Conservation (phyloP, 2,113 vertebrate genomes). For the Barnardius zonarius region DNA sequence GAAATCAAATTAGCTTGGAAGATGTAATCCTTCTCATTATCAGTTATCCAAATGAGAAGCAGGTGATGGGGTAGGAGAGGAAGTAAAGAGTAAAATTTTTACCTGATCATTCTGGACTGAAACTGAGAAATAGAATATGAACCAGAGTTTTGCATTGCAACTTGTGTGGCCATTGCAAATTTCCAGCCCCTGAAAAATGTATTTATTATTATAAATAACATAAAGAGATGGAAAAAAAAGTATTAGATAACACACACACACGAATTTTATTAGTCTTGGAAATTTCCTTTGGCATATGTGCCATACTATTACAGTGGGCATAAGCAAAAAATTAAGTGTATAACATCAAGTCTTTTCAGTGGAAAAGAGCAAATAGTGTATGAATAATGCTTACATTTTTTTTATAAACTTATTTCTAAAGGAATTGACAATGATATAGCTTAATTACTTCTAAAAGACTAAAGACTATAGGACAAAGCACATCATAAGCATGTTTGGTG, state of each 20-base stretch:
- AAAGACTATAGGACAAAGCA: background rate
- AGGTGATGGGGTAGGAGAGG: background rate
- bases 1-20: background rate
- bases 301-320: background rate
- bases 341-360: background rate
- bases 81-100: slow-evolving; percentile 15
- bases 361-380: background rate
- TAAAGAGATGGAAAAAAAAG: background rate
- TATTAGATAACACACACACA: background rate
- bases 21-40: background rate
- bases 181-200: slow-evolving; percentile 89
- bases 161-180: slow-evolving; percentile 97
- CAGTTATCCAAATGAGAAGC: background rate
- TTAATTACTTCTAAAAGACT: background rate
- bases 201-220: background rate
- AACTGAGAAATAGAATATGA: slow-evolving; percentile 98
- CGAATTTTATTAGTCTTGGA: background rate
- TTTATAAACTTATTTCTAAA: background rate
- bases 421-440: background rate
- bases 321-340: background rate
- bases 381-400: background rate
- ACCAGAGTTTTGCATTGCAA: slow-evolving; percentile 97
- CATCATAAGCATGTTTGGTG: background rate
- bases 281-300: background rate
- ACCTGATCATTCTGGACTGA: slow-evolving; percentile 99